Percentiles rank a stretch among this genome's conserved stretches.
phyloP scores from a whole-genome alignment of 1,140 invertebrate genomes.

The Trypoxylus dichotomus region DNA sequence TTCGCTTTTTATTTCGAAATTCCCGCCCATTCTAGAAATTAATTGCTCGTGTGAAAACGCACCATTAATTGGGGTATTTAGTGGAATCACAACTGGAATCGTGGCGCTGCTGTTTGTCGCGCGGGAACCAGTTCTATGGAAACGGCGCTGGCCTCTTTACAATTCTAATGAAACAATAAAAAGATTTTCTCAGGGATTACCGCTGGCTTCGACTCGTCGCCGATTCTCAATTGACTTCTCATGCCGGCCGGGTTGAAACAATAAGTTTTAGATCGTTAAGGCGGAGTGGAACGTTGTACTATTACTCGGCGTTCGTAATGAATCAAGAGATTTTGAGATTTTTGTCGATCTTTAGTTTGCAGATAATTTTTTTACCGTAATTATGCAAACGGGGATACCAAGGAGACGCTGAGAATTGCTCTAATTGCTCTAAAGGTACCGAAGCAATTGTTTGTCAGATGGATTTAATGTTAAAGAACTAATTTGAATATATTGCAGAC shows the following conservation, averaged over 20 bases:
- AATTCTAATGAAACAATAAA: constrained; percentile 25
- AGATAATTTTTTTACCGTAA: no score
- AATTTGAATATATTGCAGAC: no score
- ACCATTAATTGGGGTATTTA: constrained; percentile 15
- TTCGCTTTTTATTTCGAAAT: not conserved
- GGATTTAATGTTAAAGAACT: no score
- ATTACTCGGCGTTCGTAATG: not conserved
- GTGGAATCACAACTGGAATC: not conserved
- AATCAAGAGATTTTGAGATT: not conserved
- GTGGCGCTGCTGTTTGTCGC: not conserved
- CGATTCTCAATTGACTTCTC: constrained; percentile 19
- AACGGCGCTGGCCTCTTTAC: constrained; percentile 15
- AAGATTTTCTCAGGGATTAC: constrained; percentile 23
- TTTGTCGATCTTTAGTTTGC: no score
- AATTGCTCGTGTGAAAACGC: constrained; percentile 23
- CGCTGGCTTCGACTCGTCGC: not conserved
- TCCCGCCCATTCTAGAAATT: not conserved
- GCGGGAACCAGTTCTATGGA: not conserved
- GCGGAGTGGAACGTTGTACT: constrained; percentile 6
- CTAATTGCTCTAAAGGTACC: no score
- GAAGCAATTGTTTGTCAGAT: no score
- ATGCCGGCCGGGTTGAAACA: not conserved
- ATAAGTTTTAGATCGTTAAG: constrained; percentile 20
- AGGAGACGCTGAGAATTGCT: no score
- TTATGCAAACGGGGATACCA: no score